phyloP scores from a whole-genome alignment of 2,888 invertebrate species.

The Monochamus alternatus region DNA sequence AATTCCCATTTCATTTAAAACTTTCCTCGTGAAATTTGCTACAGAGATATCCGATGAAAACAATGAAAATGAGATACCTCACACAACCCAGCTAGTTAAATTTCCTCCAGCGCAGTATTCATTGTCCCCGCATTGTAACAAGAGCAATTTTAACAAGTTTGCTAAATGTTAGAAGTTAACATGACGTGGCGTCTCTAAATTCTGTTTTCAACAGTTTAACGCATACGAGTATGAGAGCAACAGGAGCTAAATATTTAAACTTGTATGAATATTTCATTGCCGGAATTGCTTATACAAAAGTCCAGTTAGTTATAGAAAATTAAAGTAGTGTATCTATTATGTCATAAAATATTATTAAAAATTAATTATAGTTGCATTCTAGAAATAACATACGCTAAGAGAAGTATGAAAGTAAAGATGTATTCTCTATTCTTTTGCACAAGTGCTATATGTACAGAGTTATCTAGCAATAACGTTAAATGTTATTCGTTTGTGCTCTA shows the following conservation, averaged over 20 bases:
- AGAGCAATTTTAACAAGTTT: constrained; percentile 48
- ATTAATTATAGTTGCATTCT: too few relatives aligned
- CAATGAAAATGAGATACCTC: neutral
- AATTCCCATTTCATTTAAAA: too few relatives aligned
- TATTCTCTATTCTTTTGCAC: too few relatives aligned
- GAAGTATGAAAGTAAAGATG: too few relatives aligned
- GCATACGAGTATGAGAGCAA: constrained; percentile 23
- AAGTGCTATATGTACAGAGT: too few relatives aligned
- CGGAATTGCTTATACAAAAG: constrained; percentile 29
- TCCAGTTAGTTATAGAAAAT: neutral
- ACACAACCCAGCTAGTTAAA: neutral
- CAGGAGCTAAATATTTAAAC: constrained; percentile 13
- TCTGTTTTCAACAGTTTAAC: constrained; percentile 45
- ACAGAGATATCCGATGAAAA: too few relatives aligned
- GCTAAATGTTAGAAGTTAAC: constrained; percentile 49
- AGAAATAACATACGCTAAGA: too few relatives aligned
- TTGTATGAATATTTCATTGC: constrained; percentile 23
- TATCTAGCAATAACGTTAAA: too few relatives aligned
- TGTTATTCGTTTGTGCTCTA: too few relatives aligned
- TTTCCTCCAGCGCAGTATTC: constrained; percentile 34
- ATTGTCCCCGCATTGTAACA: constrained; percentile 48
- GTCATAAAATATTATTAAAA: too few relatives aligned
- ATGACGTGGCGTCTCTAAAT: constrained; percentile 48
- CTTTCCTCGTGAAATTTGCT: too few relatives aligned
- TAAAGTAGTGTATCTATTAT: neutral